A percentile compares a stretch with the other conserved stretches of the same genome.
Evolutionary conservation across 1,140 invertebrate species (phyloP).

Genomic region (Drosophila suzukii): DNA sequence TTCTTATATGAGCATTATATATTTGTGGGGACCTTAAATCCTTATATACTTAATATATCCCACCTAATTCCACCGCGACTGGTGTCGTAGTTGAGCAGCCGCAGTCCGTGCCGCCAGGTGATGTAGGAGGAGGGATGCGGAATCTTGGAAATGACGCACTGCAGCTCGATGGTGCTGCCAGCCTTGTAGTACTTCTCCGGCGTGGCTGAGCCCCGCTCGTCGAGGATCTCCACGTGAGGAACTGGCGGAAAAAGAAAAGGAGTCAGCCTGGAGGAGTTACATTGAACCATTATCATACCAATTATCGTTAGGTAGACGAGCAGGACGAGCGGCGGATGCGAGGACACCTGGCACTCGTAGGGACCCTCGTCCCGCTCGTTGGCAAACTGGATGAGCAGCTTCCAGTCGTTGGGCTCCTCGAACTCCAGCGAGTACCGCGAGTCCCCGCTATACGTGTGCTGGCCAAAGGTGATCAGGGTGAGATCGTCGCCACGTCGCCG

Average conservation of each 20-base stretch:
- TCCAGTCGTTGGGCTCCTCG: conserved; percentile 92
- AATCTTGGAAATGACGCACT: conserved; percentile 93
- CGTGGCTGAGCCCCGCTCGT: conserved; percentile 91
- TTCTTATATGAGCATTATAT: too few relatives aligned
- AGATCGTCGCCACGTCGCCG: conserved; percentile 89
- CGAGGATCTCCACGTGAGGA: conserved; percentile 93
- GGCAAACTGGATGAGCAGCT: conserved; percentile 89
- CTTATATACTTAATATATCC: too few relatives aligned
- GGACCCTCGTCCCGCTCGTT: conserved; percentile 90
- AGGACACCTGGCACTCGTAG: conserved; percentile 92
- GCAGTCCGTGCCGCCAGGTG: conserved; percentile 91
- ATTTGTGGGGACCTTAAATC: too few relatives aligned
- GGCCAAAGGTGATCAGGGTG: conserved; percentile 90
- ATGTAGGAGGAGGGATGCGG: conserved; percentile 91
- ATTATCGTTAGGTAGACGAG: conserved; percentile 90
- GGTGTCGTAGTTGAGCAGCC: conserved; percentile 93
- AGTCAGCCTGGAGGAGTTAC: background rate
- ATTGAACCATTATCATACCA: too few relatives aligned
- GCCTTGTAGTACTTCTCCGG: conserved; percentile 94
- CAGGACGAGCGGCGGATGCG: conserved; percentile 90
- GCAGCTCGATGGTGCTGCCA: conserved; percentile 93
- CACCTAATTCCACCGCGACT: conserved; percentile 93
- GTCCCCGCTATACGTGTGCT: conserved; percentile 92
- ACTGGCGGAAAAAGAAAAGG: conserved; percentile 85
- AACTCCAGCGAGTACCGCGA: conserved; percentile 90